These are phyloP conservation scores for Cladopsammia gracilis DNA, from an alignment of 64 coral and sea anemone genomes.

Conservation along the genomic window DNA sequence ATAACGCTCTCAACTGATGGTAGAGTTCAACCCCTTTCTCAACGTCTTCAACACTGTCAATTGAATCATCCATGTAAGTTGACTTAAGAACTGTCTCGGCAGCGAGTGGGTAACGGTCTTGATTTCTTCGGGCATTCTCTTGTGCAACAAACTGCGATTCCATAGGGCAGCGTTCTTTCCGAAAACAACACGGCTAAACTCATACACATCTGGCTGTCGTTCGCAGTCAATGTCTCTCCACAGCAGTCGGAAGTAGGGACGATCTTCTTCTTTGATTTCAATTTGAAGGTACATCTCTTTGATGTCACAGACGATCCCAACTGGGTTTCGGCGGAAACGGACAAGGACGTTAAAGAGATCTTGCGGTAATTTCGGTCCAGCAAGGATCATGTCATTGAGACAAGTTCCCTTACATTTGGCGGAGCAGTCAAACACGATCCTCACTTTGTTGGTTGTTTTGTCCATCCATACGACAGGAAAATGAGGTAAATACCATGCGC, in stretches of 20 bases:
- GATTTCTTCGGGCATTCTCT: slow-evolving; percentile 57
- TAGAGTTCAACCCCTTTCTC: slow-evolving; percentile 42
- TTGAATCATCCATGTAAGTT: slow-evolving; percentile 70
- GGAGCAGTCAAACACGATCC: background rate
- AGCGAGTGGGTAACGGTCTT: slow-evolving; percentile 49
- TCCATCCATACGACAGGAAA: slow-evolving; percentile 19
- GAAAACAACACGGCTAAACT: slow-evolving; percentile 68
- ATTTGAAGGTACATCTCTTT: slow-evolving; percentile 30
- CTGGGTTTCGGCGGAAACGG: slow-evolving; percentile 36
- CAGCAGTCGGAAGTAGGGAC: slow-evolving; percentile 55
- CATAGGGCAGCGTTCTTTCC: slow-evolving; percentile 68
- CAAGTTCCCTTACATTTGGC: no score
- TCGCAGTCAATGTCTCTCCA: slow-evolving; percentile 59
- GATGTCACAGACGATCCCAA: slow-evolving; percentile 52
- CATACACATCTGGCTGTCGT: slow-evolving; percentile 59
- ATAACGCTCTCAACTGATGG: slow-evolving; percentile 22
- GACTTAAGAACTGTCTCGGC: no score
- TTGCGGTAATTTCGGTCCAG: slow-evolving; percentile 27
- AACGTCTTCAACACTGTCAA: slow-evolving; percentile 57
- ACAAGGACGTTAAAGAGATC: slow-evolving; percentile 45
- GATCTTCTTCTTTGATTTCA: slow-evolving; percentile 31
- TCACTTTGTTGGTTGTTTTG: slow-evolving; percentile 11
- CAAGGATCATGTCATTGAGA: no score
- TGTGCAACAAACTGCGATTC: slow-evolving; percentile 73
- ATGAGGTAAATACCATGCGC: slow-evolving; percentile 33